These are phyloP conservation scores for Rhinichthys klamathensis DNA, from an alignment of 2,113 vertebrate genomes.

Conservation along the genomic window DNA sequence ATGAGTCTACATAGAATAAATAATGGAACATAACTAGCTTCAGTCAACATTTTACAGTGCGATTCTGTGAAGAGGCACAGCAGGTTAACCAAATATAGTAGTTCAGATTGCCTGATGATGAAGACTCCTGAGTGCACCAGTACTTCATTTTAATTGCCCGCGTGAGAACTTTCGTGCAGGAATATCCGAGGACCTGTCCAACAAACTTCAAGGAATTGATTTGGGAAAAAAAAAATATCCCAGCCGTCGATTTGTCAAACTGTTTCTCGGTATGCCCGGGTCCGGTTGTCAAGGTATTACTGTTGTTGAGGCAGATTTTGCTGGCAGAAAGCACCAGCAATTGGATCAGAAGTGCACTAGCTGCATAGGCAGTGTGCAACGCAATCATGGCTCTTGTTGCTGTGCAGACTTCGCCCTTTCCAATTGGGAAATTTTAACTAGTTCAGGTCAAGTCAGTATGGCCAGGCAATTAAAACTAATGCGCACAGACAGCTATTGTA, in stretches of 20 bases:
- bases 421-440: conserved; percentile 70
- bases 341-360: conserved; percentile 77
- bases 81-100: conserved; percentile 31
- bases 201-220: background rate
- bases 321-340: conserved; percentile 76
- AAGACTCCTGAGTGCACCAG: conserved; percentile 15
- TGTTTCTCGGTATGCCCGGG: conserved; percentile 2
- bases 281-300: conserved; percentile 68
- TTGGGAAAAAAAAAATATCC: background rate
- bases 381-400: conserved; percentile 83
- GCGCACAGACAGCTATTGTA: background rate
- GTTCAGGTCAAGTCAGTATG: conserved; percentile 52
- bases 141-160: conserved; percentile 36
- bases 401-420: conserved; percentile 81
- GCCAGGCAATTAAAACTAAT: background rate
- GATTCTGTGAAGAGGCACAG: background rate
- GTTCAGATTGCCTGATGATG: conserved; percentile 33
- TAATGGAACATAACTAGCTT: background rate
- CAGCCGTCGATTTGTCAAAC: background rate
- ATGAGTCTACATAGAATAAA: background rate
- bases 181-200: conserved; percentile 39
- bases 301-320: conserved; percentile 73
- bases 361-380: conserved; percentile 71
- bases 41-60: background rate
- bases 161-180: conserved; percentile 17